Base-by-base conservation (phyloP, 2,888 invertebrate genomes). In the Corythucha ciliata region DNA sequence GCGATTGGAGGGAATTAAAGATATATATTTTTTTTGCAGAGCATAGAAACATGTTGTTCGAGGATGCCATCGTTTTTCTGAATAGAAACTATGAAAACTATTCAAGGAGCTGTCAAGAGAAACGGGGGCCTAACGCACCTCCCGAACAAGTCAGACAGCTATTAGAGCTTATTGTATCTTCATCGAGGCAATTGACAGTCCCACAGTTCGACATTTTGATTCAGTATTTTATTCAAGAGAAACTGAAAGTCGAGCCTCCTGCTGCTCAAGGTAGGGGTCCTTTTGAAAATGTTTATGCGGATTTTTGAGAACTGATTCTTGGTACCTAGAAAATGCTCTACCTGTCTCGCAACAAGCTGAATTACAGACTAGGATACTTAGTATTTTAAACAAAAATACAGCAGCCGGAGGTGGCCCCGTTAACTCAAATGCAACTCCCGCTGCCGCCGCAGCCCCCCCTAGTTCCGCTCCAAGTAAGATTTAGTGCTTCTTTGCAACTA, bases 11-110 rank as follows among this genome's bases (percentile, higher is more conserved):
- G 26, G 18, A 32, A 7, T 14, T 32, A 20, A 45, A 10, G 22
- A 40, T 18, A 20, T 36, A 22, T 27, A 25, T 22, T 54, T 50
- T 48, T 59, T 58, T 63, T 66, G 58, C 74, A 81, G 94, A 93
- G 66, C 94, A 94, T 69, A 80, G 94, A 61, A 93, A 94, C 70
- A 94, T 94, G 90, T 92, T 92, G 0, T 66, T 92, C 32, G 92
- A 94, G 50, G 92, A 93, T 69, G 90, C 93, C 0, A 71, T 93
- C 53, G 76, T 77, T 58, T 72, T 93, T 56, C 73, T 94, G 25
- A 76, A 79, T 7, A 76, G 81, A 1, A 85, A 88, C 63, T 81
- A 80, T 63, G 74, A 75, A 22, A 72, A 67, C 61, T 80, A 79
- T 63, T 51, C 52, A 1, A 40, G 41, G 20, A 20, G 25, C 72